Evolutionary conservation across 2,888 invertebrate genomes (phyloP), one percentile per base, ranked within the genome.

Genomic region (Neria commutata): DNA sequence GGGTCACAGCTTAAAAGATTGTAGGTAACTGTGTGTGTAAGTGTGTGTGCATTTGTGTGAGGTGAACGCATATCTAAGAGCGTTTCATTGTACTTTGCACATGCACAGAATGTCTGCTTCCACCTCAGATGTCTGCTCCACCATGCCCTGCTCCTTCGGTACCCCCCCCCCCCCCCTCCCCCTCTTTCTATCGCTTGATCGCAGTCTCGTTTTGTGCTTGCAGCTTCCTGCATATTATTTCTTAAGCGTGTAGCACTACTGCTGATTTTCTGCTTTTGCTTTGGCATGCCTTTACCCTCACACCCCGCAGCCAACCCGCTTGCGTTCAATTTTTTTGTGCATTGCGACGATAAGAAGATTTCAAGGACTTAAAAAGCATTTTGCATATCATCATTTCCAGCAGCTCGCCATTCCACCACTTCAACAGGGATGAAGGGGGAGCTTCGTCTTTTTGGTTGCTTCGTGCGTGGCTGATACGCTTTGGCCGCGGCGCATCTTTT

Each of bases 331-430:
- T 42, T 42, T 42, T 21, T 42, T 17, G 21, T 21, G 19, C 42
- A 19, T 3, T 54, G 58, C 37, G 46, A 37, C 45, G 63, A 63
- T 68, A 65, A 66, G 66, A 52, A 56, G 63, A 65, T 67, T 67
- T 63, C 58, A 62, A 67, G 65, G 66, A 64, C 61, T 65, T 64
- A 61, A 62, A 50, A 65, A 52, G 47, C 54, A 58, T 61, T 63
- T 63, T 66, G 57, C 55, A 61, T 62, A 59, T 54, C 50, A 29
- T 55, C 46, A 23, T 55, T 47, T 42, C 19, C 11, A 53, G 37
- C 25, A 37, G n/a, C 29, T 49, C 21, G 11, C 6, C 5, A 3
- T 21, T 25, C n/a, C n/a, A n/a, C n/a, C n/a, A n/a, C n/a, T n/a
- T n/a, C n/a, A n/a, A n/a, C n/a, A n/a, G n/a, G n/a, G n/a, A n/a